Conservation (phyloP, 2,113 vertebrate genomes). For the Hypocryptadius cinnamomeus region DNA sequence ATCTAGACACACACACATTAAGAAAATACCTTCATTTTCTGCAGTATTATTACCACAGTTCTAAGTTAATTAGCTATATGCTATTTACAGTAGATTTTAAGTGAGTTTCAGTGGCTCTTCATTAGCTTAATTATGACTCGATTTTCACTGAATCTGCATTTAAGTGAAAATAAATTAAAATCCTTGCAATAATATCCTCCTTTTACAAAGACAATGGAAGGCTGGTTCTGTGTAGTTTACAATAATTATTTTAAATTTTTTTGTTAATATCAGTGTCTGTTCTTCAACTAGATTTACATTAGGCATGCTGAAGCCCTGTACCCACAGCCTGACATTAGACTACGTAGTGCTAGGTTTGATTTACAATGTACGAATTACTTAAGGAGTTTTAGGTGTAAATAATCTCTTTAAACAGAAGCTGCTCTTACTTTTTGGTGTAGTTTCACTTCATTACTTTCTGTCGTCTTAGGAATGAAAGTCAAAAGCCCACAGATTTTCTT, state of each 20-base stretch:
- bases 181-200: background rate
- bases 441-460: background rate
- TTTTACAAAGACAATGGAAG: background rate
- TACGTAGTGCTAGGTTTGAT: background rate
- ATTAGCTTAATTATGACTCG: background rate
- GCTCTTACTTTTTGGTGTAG: background rate
- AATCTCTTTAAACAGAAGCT: background rate
- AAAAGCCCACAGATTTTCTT: background rate
- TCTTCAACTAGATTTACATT: background rate
- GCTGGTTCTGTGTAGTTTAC: background rate
- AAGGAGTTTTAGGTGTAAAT: background rate
- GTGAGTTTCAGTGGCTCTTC: background rate
- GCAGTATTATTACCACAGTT: background rate
- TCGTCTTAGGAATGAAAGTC: background rate
- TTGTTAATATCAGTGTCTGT: background rate
- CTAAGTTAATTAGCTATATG: background rate
- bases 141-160: background rate
- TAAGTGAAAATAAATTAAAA: background rate
- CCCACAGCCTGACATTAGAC: background rate
- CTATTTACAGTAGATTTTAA: background rate
- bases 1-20: accelerated
- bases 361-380: background rate
- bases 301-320: background rate
- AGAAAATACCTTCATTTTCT: background rate
- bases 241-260: background rate